Evolutionary conservation across 2,888 invertebrate species (phyloP).

Genomic region (Chymomyza amoena): DNA sequence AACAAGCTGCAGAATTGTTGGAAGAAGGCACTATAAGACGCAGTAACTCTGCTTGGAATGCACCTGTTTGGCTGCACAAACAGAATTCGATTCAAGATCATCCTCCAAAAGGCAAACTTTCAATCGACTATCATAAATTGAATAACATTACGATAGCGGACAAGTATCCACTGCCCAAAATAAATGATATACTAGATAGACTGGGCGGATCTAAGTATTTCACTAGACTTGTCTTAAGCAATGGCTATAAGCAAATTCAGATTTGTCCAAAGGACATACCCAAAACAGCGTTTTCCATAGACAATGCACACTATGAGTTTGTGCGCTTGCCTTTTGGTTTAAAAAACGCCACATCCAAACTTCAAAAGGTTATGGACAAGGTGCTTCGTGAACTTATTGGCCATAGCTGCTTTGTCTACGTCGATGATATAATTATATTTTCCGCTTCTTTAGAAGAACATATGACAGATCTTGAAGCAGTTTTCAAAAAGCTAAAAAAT

Average conservation of each 20-base stretch:
- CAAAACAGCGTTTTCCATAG: constrained; percentile 38
- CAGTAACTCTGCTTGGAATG: constrained; percentile 1
- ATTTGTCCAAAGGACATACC: constrained; percentile 25
- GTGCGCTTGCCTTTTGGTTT: constrained; percentile 41
- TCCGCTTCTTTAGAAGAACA: constrained; percentile 31
- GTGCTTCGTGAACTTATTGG: constrained; percentile 28
- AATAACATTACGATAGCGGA: constrained; percentile 19
- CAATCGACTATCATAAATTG: constrained; percentile 16
- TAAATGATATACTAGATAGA: constrained; percentile 21
- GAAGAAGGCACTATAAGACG: constrained; percentile 21
- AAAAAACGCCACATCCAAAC: constrained; percentile 45
- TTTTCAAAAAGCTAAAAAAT: constrained; percentile 17
- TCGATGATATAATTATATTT: constrained; percentile 40
- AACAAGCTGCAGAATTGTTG: constrained; percentile 10
- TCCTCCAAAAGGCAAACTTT: constrained; percentile 5
- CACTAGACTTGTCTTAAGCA: constrained; percentile 33
- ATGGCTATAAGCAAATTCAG: constrained; percentile 42
- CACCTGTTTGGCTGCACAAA: background rate
- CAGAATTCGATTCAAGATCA: background rate
- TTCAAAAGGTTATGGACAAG: constrained; percentile 43
- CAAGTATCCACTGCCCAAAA: constrained; percentile 24
- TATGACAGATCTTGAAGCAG: constrained; percentile 11
- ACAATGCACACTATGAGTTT: constrained; percentile 37
- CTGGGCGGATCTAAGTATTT: constrained; percentile 32
- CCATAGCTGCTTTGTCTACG: constrained; percentile 33